A percentile compares a stretch with the other conserved stretches of the same genome.
Evolutionary conservation across 2,888 invertebrate species (phyloP).

Genomic region (Aelia acuminata): DNA sequence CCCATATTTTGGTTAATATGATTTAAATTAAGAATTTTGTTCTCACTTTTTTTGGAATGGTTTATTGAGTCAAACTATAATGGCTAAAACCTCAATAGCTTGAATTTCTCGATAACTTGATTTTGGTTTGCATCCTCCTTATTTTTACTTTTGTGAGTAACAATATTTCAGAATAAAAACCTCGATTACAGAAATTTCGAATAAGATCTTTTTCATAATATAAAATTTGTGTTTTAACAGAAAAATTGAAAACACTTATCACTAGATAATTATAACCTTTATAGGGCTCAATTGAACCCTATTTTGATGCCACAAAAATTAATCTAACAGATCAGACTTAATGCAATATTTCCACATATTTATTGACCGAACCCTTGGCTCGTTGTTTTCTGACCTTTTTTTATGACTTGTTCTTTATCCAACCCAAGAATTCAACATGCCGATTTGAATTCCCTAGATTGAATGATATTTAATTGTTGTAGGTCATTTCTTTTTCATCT

Average conservation of each 20-base stretch:
- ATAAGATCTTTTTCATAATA: no score
- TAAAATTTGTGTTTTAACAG: no score
- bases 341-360: neutral
- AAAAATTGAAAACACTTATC: neutral
- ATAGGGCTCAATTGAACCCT: neutral
- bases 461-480: neutral
- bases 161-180: no score
- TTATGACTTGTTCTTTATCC: neutral
- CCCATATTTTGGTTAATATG: no score
- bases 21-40: no score
- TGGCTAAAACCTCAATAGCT: no score
- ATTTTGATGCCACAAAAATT: neutral
- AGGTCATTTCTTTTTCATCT: neutral
- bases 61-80: no score
- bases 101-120: no score
- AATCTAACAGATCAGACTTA: neutral
- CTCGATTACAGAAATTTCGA: no score
- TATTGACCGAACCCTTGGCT: neutral
- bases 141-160: no score
- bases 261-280: neutral
- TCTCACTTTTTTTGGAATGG: no score
- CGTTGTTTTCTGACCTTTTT: neutral
- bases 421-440: neutral
- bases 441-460: neutral
- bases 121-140: no score